Base-by-base conservation (phyloP, 2,113 vertebrate species). In the Rhinoderma darwinii region DNA sequence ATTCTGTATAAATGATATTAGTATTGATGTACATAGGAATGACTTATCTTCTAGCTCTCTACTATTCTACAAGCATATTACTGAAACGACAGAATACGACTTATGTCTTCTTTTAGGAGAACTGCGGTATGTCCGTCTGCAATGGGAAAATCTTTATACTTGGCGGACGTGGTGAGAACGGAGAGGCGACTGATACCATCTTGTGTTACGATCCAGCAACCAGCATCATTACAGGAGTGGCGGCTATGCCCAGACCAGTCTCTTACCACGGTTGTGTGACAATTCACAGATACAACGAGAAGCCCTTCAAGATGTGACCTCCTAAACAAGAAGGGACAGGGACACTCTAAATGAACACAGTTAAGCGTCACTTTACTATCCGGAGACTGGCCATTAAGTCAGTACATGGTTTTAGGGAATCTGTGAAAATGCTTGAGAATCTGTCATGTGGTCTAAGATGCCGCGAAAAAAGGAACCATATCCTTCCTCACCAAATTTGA, bases 71-170 rank as follows among this genome's bases (percentile, higher is more conserved):
- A 2, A 22, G n/a, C 4, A 70, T 39, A 9, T 22, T 1, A 68
- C 5, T 68, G 22, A 1, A 18, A 9, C 1, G n/a, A 20, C 30
- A 39, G 11, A 1, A 30, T 32, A 30, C 27, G 20, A 22, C 32
- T 72, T 25, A 0, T 5, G 1, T 66, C n/a, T 66, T 18, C 11
- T 74, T 76, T 3, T 43, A 99, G 98, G 98, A 99, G 94, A 99
- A 98, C 86, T 98, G 98, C 87, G 98, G 98, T 86, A 99, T 99
- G 98, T 98, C 97, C 7, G 97, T 99, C 75, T 99, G 97, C 89
- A 99, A 99, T 54, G 98, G 98, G 44, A 99, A 99, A 91, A 97
- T 99, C 93, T 99, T 96, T 89, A 98, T 99, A 93, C 96, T 99
- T 51, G 98, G 98, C 4, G 98, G 98, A 90, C 95, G 97, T 90